Base-by-base conservation (phyloP, 1,140 invertebrate genomes). In the Pteromalus puparum region DNA sequence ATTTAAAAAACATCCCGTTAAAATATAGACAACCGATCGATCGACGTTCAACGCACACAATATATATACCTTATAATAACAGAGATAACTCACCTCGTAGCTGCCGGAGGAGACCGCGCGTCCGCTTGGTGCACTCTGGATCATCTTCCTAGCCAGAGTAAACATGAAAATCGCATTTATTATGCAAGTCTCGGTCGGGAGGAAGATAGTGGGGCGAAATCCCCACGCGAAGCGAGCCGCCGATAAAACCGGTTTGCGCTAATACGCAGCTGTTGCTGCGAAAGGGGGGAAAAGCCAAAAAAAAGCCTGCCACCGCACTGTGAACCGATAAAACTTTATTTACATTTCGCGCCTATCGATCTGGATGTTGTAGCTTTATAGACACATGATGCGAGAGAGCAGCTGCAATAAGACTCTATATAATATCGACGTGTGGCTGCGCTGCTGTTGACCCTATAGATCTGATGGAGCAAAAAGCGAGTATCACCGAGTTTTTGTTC, bases 11-110 rank as follows among this genome's bases (percentile, higher is more conserved):
- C n/a, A 28, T n/a, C 13, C n/a, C 6, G 21, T 9, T 1, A 34
- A 46, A 70, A 70, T 0, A n/a, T 6, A 42, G 46, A 21, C 15
- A 21, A n/a, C 34, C 28, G 15, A 61, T 21, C 46, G 18, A 61
- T 61, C 6, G n/a, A n/a, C n/a, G n/a, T n/a, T n/a, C n/a, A n/a
- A n/a, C n/a, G n/a, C n/a, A n/a, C n/a, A n/a, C n/a, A n/a, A n/a
- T n/a, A n/a, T n/a, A n/a, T n/a, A n/a, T n/a, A n/a, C n/a, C n/a
- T n/a, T n/a, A n/a, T n/a, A n/a, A n/a, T n/a, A n/a, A n/a, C n/a
- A n/a, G n/a, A n/a, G n/a, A 34, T 38, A 67, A 67, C 85, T 85
- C 86, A 90, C 90, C 84, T 90, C 87, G 34, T 90, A 90, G 53
- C 26, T 87, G 46, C 13, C 9, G n/a, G 67, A 70, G 15, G 21